A percentile compares a stretch with the other conserved stretches of the same genome.
phyloP scores from a whole-genome alignment of 2,888 invertebrate genomes.

The Hydraecia micacea region DNA sequence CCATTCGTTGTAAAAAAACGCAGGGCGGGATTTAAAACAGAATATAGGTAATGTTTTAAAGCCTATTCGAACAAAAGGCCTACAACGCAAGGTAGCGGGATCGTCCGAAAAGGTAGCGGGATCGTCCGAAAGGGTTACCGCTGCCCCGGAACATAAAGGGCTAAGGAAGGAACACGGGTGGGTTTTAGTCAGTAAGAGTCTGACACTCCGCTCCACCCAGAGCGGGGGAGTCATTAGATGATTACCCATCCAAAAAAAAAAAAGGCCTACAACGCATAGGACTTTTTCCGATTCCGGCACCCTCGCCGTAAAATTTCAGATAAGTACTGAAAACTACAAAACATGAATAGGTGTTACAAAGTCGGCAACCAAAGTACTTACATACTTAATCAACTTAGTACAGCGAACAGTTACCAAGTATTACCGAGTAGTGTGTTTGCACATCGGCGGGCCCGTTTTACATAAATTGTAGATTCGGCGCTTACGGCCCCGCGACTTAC shows the following conservation, averaged over 20 bases:
- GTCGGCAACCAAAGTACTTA: constrained; percentile 62
- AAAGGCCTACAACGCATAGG: neutral
- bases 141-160: too few relatives aligned
- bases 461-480: constrained; percentile 83
- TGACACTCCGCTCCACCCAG: too few relatives aligned
- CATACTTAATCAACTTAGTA: constrained; percentile 84
- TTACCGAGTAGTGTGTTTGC: constrained; percentile 80
- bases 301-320: neutral
- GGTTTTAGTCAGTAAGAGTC: too few relatives aligned
- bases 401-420: constrained; percentile 75
- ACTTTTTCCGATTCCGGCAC: neutral
- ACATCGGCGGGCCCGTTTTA: constrained; percentile 80
- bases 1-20: neutral
- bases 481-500: constrained; percentile 65
- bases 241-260: too few relatives aligned
- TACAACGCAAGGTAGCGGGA: too few relatives aligned
- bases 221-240: too few relatives aligned
- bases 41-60: neutral
- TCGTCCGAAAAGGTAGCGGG: too few relatives aligned
- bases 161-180: too few relatives aligned
- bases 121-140: too few relatives aligned
- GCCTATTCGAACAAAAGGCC: neutral
- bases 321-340: constrained; percentile 20
- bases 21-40: neutral
- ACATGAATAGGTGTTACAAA: constrained; percentile 52